Percentiles rank a stretch among this genome's conserved stretches.
These are phyloP conservation scores for Drosophila sucinea DNA, from an alignment of 1,140 invertebrate genomes.

Conservation along the genomic window DNA sequence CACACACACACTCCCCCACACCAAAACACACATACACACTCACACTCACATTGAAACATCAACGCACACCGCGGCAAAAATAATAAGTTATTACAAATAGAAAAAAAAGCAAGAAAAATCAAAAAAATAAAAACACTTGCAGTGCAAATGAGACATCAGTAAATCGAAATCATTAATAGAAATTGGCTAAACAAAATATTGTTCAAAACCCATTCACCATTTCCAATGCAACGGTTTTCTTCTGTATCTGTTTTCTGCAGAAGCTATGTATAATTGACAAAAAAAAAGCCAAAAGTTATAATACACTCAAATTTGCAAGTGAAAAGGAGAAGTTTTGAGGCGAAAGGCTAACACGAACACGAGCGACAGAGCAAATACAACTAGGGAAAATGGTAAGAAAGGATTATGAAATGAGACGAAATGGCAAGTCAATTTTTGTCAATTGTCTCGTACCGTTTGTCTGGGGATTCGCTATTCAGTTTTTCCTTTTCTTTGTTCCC, in stretches of 20 bases:
- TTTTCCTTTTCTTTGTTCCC: slow-evolving; percentile 18
- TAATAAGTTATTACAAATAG: slow-evolving; percentile 20
- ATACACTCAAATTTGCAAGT: slow-evolving; percentile 17
- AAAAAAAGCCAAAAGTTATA: slow-evolving; percentile 6
- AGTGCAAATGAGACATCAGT: slow-evolving; percentile 37
- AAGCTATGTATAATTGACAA: slow-evolving; percentile 43
- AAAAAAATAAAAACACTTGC: slow-evolving; percentile 4
- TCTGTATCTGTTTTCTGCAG: slow-evolving; percentile 78
- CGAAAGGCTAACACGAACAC: slow-evolving; percentile 13
- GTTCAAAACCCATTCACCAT: slow-evolving; percentile 55
- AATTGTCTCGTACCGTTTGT: slow-evolving; percentile 42
- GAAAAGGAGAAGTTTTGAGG: slow-evolving; percentile 22
- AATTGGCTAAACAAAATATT: slow-evolving; percentile 26
- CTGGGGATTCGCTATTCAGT: slow-evolving; percentile 4
- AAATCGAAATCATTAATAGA: slow-evolving; percentile 24
- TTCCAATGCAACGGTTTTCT: slow-evolving; percentile 76
- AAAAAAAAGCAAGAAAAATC: background rate
- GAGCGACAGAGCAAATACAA: slow-evolving; percentile 15
- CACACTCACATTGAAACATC: slow-evolving; percentile 20
- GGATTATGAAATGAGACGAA: slow-evolving; percentile 66
- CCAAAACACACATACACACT: slow-evolving; percentile 46
- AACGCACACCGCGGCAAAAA: slow-evolving; percentile 12
- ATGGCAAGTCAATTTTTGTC: slow-evolving; percentile 7
- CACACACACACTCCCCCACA: slow-evolving; percentile 39
- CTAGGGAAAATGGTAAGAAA: slow-evolving; percentile 65